phyloP scores from a whole-genome alignment of 2,797 vertebrate species.

The Intellagama lesueurii region DNA sequence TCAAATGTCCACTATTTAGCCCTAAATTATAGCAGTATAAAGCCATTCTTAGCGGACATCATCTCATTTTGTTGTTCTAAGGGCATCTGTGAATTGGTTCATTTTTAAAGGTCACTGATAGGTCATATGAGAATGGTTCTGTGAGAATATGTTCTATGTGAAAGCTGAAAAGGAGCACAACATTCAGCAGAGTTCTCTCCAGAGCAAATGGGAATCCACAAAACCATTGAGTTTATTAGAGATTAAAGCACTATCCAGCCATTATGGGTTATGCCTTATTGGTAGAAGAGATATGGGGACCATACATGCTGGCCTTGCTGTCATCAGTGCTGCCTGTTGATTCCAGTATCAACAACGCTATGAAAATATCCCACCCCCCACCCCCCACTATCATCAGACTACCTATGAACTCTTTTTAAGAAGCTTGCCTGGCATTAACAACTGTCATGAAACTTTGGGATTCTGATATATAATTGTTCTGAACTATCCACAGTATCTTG shows the following conservation, averaged over 20 bases:
- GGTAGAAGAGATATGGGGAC: background rate
- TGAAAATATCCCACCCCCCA: no score
- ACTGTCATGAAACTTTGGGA: no score
- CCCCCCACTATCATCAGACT: no score
- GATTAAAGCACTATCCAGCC: constrained; percentile 25
- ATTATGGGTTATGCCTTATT: background rate
- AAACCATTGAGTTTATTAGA: background rate
- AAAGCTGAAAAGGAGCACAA: constrained; percentile 12
- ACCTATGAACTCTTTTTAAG: background rate
- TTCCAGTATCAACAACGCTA: no score
- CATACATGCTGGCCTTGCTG: background rate
- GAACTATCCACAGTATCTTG: no score
- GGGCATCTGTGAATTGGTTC: background rate
- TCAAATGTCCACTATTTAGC: constrained; percentile 63
- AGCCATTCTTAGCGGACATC: constrained; percentile 32
- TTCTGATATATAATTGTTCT: no score
- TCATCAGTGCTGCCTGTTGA: no score
- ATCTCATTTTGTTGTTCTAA: constrained; percentile 13
- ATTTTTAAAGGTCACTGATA: background rate
- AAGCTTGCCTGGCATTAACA: background rate
- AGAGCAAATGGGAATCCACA: constrained; percentile 33
- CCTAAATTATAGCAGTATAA: constrained; percentile 36
- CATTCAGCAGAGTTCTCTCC: background rate
- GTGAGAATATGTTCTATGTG: constrained; percentile 6
- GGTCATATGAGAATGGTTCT: background rate